phyloP scores from a whole-genome alignment of 2,797 vertebrate genomes.

The Gouania willdenowi region DNA sequence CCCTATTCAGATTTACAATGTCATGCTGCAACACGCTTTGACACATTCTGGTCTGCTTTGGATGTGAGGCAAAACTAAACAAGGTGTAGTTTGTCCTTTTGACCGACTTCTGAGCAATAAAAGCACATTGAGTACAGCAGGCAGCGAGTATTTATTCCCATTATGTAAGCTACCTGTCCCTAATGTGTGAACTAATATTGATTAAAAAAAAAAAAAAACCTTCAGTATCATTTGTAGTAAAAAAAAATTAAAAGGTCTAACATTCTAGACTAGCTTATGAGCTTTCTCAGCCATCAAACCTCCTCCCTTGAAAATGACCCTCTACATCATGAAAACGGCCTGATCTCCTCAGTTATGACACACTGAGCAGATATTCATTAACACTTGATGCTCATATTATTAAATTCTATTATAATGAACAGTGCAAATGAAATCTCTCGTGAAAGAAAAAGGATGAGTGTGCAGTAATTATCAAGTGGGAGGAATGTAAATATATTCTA shows the following conservation, averaged over 20 bases:
- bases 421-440: constrained; percentile 23
- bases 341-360: constrained; percentile 63
- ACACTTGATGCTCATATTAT: constrained; percentile 54
- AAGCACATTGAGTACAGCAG: no score
- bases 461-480: constrained; percentile 14
- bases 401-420: constrained; percentile 53
- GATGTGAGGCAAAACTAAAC: constrained; percentile 63
- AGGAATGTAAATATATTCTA: constrained; percentile 12
- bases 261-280: constrained; percentile 53
- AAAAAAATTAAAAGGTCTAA: constrained; percentile 42
- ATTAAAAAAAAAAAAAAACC: no score
- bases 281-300: constrained; percentile 56
- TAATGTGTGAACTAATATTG: no score
- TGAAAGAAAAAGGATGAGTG: constrained; percentile 13
- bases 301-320: constrained; percentile 51
- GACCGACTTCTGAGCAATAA: constrained; percentile 6
- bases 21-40: constrained; percentile 62
- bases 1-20: constrained; percentile 52
- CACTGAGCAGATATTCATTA: constrained; percentile 70
- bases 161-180: no score
- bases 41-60: constrained; percentile 58
- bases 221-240: background rate
- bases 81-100: constrained; percentile 42
- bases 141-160: no score
- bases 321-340: constrained; percentile 64